A percentile compares a stretch with the other conserved stretches of the same genome.
These are phyloP conservation scores for Drosophila fuyamai DNA, from an alignment of 1,140 invertebrate species.

Conservation along the genomic window DNA sequence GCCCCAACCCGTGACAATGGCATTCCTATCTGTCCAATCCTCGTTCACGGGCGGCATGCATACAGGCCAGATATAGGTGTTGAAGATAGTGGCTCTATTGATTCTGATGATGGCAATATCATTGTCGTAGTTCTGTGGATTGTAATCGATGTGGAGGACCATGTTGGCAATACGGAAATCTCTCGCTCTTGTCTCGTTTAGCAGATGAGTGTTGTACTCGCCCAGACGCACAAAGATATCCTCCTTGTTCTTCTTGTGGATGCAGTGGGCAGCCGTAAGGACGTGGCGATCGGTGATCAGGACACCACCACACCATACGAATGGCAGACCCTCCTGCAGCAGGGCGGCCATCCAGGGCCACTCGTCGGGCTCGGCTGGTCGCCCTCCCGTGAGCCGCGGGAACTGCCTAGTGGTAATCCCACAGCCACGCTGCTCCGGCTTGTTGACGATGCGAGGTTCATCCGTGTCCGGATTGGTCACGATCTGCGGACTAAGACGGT, in stretches of 20 bases:
- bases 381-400: constrained; percentile 87
- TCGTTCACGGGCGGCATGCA: constrained; percentile 90
- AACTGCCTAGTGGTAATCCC: constrained; percentile 87
- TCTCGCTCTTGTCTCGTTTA: constrained; percentile 88
- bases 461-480: constrained; percentile 23
- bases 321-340: constrained; percentile 85
- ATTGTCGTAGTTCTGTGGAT: constrained; percentile 88
- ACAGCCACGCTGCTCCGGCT: constrained; percentile 86
- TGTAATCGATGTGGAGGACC: constrained; percentile 88
- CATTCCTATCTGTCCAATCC: constrained; percentile 88
- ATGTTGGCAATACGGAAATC: constrained; percentile 89
- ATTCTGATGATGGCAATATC: constrained; percentile 93
- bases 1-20: constrained; percentile 91
- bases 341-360: constrained; percentile 94
- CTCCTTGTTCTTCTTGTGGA: constrained; percentile 86
- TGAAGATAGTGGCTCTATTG: constrained; percentile 88
- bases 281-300: constrained; percentile 92
- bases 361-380: constrained; percentile 88
- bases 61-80: constrained; percentile 92
- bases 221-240: constrained; percentile 91
- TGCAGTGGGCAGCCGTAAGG: constrained; percentile 92
- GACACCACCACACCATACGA: constrained; percentile 91
- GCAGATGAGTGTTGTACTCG: constrained; percentile 90
- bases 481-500: constrained; percentile 71
- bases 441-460: constrained; percentile 59